Conservation (phyloP, 2,888 invertebrate genomes). For the Stratiomys singularior region DNA sequence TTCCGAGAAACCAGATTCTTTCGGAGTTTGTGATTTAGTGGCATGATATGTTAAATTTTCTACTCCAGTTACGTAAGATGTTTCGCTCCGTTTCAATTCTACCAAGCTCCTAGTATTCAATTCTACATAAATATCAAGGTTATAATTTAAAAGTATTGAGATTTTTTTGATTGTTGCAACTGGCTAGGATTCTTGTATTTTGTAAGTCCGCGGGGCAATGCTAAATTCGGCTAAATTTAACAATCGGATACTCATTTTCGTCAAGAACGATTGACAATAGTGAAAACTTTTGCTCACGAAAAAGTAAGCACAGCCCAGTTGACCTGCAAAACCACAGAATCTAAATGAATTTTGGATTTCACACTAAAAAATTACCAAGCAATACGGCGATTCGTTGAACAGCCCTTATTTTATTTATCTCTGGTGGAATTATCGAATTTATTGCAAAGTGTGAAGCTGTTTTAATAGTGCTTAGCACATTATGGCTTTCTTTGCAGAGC, state of each 20-base stretch:
- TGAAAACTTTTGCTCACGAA: no score
- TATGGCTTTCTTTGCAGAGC: not conserved
- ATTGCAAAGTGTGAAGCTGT: not conserved
- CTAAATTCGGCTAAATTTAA: no score
- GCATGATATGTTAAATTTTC: not conserved
- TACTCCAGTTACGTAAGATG: not conserved
- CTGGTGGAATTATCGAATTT: not conserved
- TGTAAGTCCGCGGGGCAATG: no score
- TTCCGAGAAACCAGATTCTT: not conserved
- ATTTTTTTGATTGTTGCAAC: no score
- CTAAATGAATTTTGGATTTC: not conserved
- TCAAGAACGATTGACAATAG: no score
- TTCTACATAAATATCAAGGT: slow-evolving; percentile 2
- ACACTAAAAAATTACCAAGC: not conserved
- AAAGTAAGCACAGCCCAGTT: no score
- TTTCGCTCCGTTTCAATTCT: not conserved
- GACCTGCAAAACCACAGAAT: no score
- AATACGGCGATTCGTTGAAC: not conserved
- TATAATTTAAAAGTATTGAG: no score
- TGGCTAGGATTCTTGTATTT: no score
- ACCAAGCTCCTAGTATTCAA: not conserved
- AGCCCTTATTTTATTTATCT: not conserved
- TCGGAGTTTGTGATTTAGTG: not conserved
- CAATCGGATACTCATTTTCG: no score
- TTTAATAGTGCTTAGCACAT: not conserved